Base-by-base conservation (phyloP, 1,140 invertebrate species). In the Neomicropteryx cornuta region DNA sequence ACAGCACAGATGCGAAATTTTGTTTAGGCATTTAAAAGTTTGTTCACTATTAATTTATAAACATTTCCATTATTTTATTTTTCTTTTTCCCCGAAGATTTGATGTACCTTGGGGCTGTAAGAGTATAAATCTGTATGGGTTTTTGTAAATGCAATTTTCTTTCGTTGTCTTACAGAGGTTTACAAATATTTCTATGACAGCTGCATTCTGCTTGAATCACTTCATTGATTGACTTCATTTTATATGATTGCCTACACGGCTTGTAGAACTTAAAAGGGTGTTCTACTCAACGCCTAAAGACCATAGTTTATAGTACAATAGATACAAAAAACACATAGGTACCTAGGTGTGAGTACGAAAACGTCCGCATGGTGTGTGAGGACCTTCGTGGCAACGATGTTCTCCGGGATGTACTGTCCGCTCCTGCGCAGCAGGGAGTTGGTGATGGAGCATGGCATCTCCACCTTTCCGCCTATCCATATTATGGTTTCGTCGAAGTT, bases 361-460 rank as follows among this genome's bases (percentile, higher is more conserved):
- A 70, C 65, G 10, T 67, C 65, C 34, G 77, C 71, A 3, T 66
- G 62, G 36, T 61, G 62, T 14, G 75, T 64, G 41, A 70, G 71
- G 0, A 56, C 60, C 14, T 75, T 55, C 1, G 72, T 76, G 0
- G 71, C 71, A 23, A 78, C 74, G 10, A 73, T 53, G 45, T 76
- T 75, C 42, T 75, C 74, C 22, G 62, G 48, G 17, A 72, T 64
- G 39, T 69, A 77, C 27, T 67, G 59, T 2, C 71, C 70, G n/a
- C n/a, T n/a, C n/a, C n/a, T n/a, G n/a, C n/a, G n/a, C n/a, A 59
- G 73, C 2, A 76, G 55, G 16, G 60, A 62, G 40, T 70, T 70
- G 13, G 70, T 73, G 14, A 59, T 56, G 11, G 57, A 41, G 38
- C 65, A 71, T 3, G 72, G 73, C 50, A 69, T 76, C n/a, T 71